phyloP scores from a whole-genome alignment of 2,797 vertebrate species.

The Spondyliosoma cantharus region DNA sequence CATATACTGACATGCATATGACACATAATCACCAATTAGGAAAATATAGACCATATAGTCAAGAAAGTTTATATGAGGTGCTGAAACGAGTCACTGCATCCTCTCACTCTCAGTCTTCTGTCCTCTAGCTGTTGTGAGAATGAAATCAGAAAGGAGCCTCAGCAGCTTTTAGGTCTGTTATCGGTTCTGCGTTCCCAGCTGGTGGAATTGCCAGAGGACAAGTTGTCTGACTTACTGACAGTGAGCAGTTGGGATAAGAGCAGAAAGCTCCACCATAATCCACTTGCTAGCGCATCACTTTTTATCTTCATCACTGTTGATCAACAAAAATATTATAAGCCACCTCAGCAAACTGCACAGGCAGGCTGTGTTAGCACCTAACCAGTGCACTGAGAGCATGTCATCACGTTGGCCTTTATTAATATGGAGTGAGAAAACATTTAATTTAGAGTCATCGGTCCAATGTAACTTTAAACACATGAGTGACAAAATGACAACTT shows the following conservation, averaged over 20 bases:
- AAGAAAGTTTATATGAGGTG: background rate
- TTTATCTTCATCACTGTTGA: background rate
- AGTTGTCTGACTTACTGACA: background rate
- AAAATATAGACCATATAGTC: background rate
- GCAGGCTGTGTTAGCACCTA: background rate
- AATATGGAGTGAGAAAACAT: background rate
- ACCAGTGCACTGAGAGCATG: background rate
- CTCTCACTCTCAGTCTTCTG: background rate
- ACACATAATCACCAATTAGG: background rate
- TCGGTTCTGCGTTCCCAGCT: background rate
- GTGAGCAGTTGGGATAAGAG: conserved; percentile 3
- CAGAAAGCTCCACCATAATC: background rate
- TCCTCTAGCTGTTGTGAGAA: background rate
- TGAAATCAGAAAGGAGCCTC: background rate
- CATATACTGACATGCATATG: too few species aligned
- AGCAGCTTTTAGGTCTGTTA: background rate
- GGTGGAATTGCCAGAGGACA: background rate
- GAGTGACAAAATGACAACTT: too few species aligned
- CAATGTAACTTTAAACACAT: background rate
- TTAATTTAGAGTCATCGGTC: background rate
- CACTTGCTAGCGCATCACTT: background rate
- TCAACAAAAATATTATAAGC: background rate
- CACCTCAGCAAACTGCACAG: background rate
- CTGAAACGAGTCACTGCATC: background rate
- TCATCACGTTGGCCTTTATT: background rate